These are phyloP conservation scores for Oppia nitens DNA, from an alignment of 1,140 invertebrate genomes.

Conservation along the genomic window DNA sequence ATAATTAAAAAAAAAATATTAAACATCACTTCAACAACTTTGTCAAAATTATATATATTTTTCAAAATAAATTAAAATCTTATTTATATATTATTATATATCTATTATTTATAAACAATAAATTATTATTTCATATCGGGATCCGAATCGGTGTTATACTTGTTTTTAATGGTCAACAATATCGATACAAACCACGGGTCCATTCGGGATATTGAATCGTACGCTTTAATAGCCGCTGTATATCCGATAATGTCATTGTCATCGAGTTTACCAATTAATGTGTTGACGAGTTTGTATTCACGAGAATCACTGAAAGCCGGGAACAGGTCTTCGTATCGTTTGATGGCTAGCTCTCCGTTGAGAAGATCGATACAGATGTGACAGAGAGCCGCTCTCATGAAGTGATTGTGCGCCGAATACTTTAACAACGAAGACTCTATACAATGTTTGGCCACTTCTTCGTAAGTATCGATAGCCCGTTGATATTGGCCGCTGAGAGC, in stretches of 20 bases:
- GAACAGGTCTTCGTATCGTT: conserved; percentile 82
- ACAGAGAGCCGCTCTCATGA: conserved; percentile 82
- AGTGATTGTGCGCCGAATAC: conserved; percentile 96
- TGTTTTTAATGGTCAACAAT: conserved; percentile 86
- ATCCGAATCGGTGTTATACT: conserved; percentile 32
- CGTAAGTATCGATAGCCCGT: conserved; percentile 88
- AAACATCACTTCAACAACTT: no score
- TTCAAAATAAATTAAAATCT: no score
- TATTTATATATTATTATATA: no score
- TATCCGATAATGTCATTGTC: conserved; percentile 89
- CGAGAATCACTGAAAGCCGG: conserved; percentile 81
- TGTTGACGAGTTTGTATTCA: conserved; percentile 88
- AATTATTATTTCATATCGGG: conserved; percentile 4
- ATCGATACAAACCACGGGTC: conserved; percentile 97
- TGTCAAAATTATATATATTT: no score
- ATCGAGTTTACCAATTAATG: conserved; percentile 73
- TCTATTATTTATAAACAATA: no score
- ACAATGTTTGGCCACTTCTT: conserved; percentile 77
- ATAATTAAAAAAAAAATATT: no score
- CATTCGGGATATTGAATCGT: conserved; percentile 89
- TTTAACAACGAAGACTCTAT: conserved; percentile 88
- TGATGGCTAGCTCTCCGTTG: conserved; percentile 40
- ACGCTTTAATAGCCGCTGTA: conserved; percentile 87
- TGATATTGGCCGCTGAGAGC: conserved; percentile 92
- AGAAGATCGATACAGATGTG: conserved; percentile 73